Percentiles rank a stretch among this genome's conserved stretches.
Conservation (phyloP, 2,797 vertebrate genomes). For the Eidolon dupreanum region DNA sequence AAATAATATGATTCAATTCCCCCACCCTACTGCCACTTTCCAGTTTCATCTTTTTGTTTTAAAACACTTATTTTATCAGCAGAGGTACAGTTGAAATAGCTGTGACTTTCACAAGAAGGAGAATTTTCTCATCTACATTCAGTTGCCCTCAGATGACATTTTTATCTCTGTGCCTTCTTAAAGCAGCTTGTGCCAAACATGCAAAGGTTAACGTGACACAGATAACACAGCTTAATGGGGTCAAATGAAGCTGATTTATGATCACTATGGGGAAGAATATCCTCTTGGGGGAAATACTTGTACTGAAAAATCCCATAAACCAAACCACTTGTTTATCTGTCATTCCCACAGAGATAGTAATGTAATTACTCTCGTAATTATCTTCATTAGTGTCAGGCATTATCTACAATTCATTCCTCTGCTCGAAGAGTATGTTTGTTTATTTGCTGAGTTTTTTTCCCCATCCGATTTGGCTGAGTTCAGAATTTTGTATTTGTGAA, state of each 20-base stretch:
- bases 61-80: background rate
- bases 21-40: background rate
- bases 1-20: background rate
- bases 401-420: slow-evolving; percentile 92
- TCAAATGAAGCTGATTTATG: slow-evolving; percentile 88
- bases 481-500: slow-evolving; percentile 83
- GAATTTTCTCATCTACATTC: slow-evolving; percentile 30
- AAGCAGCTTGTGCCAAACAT: slow-evolving; percentile 75
- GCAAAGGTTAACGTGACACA: slow-evolving; percentile 84
- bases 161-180: slow-evolving; percentile 72
- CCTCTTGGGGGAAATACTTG: slow-evolving; percentile 89
- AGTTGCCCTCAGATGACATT: slow-evolving; percentile 77
- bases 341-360: slow-evolving; percentile 99
- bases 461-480: slow-evolving; percentile 82
- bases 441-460: slow-evolving; percentile 82
- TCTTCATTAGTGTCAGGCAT: slow-evolving; percentile 99
- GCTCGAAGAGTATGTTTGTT: slow-evolving; percentile 87
- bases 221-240: slow-evolving; percentile 86
- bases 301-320: slow-evolving; percentile 91
- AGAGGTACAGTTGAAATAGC: slow-evolving; percentile 26
- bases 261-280: slow-evolving; percentile 85
- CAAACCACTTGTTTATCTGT: slow-evolving; percentile 98
- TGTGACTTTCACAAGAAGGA: slow-evolving; percentile 39
- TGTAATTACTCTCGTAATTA: slow-evolving; percentile 99
- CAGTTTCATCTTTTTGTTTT: slow-evolving; percentile 26